Base-by-base conservation (phyloP, 2,113 vertebrate species). In the Heloderma charlesbogerti region DNA sequence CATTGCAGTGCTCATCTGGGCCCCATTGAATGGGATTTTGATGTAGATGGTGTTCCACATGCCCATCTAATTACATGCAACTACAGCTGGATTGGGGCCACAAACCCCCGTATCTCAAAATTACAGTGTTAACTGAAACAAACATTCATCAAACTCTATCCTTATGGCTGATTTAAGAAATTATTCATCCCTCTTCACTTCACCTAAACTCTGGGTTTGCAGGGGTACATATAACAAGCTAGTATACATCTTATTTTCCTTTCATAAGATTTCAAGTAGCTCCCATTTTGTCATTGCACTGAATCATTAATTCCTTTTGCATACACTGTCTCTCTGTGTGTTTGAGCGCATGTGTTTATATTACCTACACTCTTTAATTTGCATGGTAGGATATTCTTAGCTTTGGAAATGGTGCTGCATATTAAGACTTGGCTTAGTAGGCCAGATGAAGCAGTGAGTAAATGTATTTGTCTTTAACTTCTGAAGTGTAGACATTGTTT, bases 231-330 rank as follows among this genome's bases (percentile, higher is more conserved):
- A 94, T 78, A 90, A 51, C 86, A 90, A 84, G 57, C 37, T 43
- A 89, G 91, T 51, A 88, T 93, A 91, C 51, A 86, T 92, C 95
- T 95, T 95, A 91, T 92, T 93, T 91, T 91, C 89, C 94, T 91
- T 81, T 91, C 16, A 93, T 92, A 92, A 77, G 81, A 90, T 91
- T 92, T 88, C 74, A 92, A 94, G 15, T 79, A 92, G 93, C 88
- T 95, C 88, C 90, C 93, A 96, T 97, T 90, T 86, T 94, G 81
- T 86, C 72, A 87, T 94, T 89, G 94, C 96, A 94, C 94, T 88
- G 95, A 93, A 90, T 90, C 96, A 96, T 96, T 94, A 93, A 93
- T 95, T 95, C 89, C 93, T 94, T 88, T 90, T 96, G 91, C 95
- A 96, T 96, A 95, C 91, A 93, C 93, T 88, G 94, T 96, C 94